Evolutionary conservation across 2,113 vertebrate genomes (phyloP).

Genomic region (Eurystomus gularis): DNA sequence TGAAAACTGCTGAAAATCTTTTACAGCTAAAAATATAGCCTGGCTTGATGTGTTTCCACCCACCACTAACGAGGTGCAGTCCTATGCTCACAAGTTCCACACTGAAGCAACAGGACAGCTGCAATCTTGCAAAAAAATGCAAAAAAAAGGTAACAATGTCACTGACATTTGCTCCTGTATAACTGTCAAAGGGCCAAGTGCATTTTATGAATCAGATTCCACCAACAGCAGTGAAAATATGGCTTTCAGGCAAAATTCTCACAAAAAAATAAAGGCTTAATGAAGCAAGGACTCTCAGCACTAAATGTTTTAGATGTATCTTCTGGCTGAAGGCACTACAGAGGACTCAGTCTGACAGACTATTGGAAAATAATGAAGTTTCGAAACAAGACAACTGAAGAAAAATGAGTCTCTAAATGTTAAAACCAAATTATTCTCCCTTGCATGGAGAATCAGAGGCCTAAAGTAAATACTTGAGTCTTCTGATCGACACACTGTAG

Average conservation of each 20-base stretch:
- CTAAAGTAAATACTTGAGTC: slow-evolving; percentile 32
- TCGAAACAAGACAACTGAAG: not conserved
- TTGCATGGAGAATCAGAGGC: not conserved
- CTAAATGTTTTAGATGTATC: not conserved
- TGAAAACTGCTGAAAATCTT: not conserved
- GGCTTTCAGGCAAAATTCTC: not conserved
- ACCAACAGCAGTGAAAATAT: not conserved
- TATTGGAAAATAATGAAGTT: not conserved
- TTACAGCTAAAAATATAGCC: not conserved
- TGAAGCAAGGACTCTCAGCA: not conserved
- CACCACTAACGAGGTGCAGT: not conserved
- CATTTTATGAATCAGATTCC: not conserved
- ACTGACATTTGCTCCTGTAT: not conserved
- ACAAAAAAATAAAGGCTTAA: not conserved
- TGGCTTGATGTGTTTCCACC: not conserved
- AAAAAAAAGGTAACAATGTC: not conserved
- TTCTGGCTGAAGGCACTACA: not conserved
- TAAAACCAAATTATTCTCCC: not conserved
- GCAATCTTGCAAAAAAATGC: not conserved
- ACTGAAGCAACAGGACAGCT: not conserved
- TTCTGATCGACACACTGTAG: not conserved
- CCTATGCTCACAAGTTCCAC: not conserved
- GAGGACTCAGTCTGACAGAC: not conserved
- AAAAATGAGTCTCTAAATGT: not conserved
- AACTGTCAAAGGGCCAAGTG: not conserved